phyloP scores from a whole-genome alignment of 2,797 vertebrate species.

The Propithecus deckenii region DNA sequence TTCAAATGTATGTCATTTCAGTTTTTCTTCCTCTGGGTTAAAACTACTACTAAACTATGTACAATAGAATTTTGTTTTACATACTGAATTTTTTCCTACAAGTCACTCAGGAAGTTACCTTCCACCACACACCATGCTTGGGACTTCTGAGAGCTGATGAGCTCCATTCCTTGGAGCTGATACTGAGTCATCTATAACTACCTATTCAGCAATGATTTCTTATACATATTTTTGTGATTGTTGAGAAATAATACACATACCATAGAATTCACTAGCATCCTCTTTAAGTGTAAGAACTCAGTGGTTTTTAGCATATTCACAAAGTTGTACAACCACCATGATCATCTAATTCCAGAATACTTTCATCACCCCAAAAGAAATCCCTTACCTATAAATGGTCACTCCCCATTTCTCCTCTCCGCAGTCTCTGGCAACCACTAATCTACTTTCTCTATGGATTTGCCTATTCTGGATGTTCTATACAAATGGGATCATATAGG shows the following conservation, averaged over 20 bases:
- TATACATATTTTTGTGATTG: neutral
- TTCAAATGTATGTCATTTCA: conserved; percentile 16
- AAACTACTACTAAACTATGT: neutral
- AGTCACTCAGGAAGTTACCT: neutral
- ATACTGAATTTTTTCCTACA: neutral
- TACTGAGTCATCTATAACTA: neutral
- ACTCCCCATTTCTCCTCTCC: neutral
- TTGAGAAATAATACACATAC: neutral
- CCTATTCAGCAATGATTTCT: neutral
- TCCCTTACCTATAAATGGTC: neutral
- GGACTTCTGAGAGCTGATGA: neutral
- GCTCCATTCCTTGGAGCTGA: neutral
- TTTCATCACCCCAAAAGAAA: neutral
- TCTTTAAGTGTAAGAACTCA: neutral
- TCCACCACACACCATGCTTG: neutral
- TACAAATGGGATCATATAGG: neutral
- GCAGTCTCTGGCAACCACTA: neutral
- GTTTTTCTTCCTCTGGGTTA: neutral
- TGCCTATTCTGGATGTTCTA: neutral
- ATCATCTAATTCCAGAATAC: neutral
- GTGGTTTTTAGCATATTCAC: neutral
- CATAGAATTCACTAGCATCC: neutral
- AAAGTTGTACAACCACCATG: neutral
- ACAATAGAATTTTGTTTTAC: neutral
- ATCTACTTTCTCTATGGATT: neutral